Evolutionary conservation across 2,888 invertebrate genomes (phyloP).

Genomic region (Craniophora ligustri): DNA sequence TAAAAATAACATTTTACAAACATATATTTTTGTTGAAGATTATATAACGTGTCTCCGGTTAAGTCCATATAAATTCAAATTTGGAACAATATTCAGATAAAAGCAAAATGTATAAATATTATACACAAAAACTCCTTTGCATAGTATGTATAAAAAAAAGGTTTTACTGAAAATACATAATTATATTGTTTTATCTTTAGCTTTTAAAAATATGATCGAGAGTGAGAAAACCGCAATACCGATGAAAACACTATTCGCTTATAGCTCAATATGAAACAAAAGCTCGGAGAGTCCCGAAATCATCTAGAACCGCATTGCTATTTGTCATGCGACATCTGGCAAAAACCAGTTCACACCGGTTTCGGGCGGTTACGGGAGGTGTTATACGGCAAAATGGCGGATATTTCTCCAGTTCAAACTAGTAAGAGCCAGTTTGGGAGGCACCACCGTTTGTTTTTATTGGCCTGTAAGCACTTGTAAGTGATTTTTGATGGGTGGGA

Average conservation of each 20-base stretch:
- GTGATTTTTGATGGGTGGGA: conserved; percentile 63
- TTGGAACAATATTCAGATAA: too few species aligned
- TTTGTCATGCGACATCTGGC: conserved; percentile 80
- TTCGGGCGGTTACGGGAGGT: conserved; percentile 61
- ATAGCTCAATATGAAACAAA: conserved; percentile 43
- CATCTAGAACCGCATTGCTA: conserved; percentile 75
- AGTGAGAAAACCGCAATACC: not conserved
- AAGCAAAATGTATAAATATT: too few species aligned
- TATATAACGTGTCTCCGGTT: too few species aligned
- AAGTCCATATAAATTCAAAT: too few species aligned
- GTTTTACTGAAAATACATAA: too few species aligned
- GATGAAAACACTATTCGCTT: conserved; percentile 33
- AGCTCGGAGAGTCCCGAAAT: conserved; percentile 62
- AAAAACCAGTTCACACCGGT: conserved; percentile 71
- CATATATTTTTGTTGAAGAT: too few species aligned
- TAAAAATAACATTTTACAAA: too few species aligned
- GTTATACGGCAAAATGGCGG: conserved; percentile 57
- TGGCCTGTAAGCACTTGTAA: conserved; percentile 61
- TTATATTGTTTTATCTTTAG: too few species aligned
- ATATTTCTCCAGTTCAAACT: conserved; percentile 57
- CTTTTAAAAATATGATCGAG: not conserved
- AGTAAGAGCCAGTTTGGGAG: conserved; percentile 54
- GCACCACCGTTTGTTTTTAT: conserved; percentile 65
- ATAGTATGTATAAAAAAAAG: too few species aligned
- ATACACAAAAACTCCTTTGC: too few species aligned